Conservation (phyloP, 2,888 invertebrate species). For the Tenthredo distinguenda region DNA sequence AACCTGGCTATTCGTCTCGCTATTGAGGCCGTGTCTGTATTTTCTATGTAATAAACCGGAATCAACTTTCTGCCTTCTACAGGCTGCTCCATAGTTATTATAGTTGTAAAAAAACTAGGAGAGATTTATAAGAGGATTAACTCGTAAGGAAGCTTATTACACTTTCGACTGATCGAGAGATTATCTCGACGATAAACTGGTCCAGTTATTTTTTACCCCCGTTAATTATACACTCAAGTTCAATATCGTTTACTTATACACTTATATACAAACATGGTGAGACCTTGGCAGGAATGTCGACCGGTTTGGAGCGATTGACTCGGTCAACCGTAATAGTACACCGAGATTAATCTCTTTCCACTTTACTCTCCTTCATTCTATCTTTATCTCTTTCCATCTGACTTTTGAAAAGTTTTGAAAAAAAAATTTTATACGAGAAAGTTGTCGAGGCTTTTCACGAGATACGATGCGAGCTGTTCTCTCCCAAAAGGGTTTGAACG, state of each 20-base stretch:
- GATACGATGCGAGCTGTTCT: not conserved
- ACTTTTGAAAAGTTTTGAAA: not conserved
- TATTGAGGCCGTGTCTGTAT: not conserved
- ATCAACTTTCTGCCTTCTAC: slow-evolving; percentile 22
- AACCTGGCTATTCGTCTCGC: not conserved
- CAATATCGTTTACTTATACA: slow-evolving; percentile 32
- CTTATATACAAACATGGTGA: slow-evolving; percentile 51
- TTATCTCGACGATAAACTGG: not conserved
- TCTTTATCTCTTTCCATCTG: not conserved
- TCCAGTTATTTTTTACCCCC: not conserved
- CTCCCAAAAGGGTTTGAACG: not conserved
- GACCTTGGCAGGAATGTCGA: slow-evolving; percentile 61
- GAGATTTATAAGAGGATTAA: not conserved
- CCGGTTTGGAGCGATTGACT: slow-evolving; percentile 58
- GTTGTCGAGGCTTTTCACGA: not conserved
- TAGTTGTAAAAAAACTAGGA: not conserved
- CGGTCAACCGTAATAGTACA: slow-evolving; percentile 48
- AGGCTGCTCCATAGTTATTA: not conserved
- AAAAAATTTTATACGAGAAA: not conserved
- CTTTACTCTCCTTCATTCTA: slow-evolving; percentile 22
- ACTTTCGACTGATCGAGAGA: not conserved
- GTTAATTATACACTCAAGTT: slow-evolving; percentile 18
- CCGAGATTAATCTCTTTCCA: slow-evolving; percentile 52
- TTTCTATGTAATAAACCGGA: slow-evolving; percentile 17
- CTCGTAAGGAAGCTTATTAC: not conserved